These are phyloP conservation scores for Maniola jurtina DNA, from an alignment of 1,140 invertebrate species.

Conservation along the genomic window DNA sequence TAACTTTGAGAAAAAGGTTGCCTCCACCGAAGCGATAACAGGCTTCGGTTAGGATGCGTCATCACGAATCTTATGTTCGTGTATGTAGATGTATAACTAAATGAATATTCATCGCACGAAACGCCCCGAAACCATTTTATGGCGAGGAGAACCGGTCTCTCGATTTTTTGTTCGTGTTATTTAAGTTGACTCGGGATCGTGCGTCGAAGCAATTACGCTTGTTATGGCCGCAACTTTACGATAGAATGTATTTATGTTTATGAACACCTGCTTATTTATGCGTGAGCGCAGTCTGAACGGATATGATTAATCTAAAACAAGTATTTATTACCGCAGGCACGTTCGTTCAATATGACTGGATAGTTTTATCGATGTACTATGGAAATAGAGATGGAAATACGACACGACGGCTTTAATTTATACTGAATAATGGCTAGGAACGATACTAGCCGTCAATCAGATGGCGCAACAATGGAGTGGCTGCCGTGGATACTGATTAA, in stretches of 20 bases:
- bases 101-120: slow-evolving; percentile 71
- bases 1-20: slow-evolving; percentile 45
- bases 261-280: slow-evolving; percentile 64
- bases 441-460: slow-evolving; percentile 24
- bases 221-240: slow-evolving; percentile 53
- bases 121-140: slow-evolving; percentile 66
- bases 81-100: slow-evolving; percentile 55
- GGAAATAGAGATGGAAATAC: slow-evolving; percentile 24
- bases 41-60: slow-evolving; percentile 54
- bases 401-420: slow-evolving; percentile 22
- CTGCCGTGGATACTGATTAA: slow-evolving; percentile 26
- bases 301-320: slow-evolving; percentile 64
- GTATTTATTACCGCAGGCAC: slow-evolving; percentile 54
- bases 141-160: slow-evolving; percentile 60
- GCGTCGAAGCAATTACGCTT: slow-evolving; percentile 57
- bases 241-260: slow-evolving; percentile 55
- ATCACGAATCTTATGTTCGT: slow-evolving; percentile 54
- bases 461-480: slow-evolving; percentile 16
- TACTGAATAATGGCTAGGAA: slow-evolving; percentile 16
- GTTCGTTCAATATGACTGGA: slow-evolving; percentile 45
- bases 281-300: slow-evolving; percentile 56
- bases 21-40: slow-evolving; percentile 45
- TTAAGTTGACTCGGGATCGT: slow-evolving; percentile 57
- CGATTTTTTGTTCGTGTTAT: slow-evolving; percentile 62
- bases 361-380: slow-evolving; percentile 31